Conservation (phyloP, 2,797 vertebrate genomes). For the Mormyrops attenuatus region DNA sequence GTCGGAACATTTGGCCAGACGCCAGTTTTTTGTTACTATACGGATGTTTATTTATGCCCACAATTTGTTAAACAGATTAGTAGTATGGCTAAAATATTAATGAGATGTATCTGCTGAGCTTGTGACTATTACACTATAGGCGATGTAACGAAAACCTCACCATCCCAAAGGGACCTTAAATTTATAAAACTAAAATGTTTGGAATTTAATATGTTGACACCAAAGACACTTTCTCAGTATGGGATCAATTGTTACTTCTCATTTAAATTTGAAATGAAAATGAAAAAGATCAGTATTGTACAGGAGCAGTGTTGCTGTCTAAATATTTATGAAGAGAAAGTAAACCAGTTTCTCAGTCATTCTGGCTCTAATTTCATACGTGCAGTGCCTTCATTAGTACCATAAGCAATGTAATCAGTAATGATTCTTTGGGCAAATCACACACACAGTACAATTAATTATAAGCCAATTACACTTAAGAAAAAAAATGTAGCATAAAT, state of each 20-base stretch:
- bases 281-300: not conserved
- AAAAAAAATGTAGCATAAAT: not conserved
- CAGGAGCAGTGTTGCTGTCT: not conserved
- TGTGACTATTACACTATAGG: conserved; percentile 18
- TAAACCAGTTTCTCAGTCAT: not conserved
- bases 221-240: not conserved
- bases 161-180: not conserved
- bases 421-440: conserved; percentile 5
- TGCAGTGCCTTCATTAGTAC: not conserved
- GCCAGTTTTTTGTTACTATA: not conserved
- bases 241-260: not conserved
- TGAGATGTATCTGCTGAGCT: not conserved
- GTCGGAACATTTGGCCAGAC: not conserved
- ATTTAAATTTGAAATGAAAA: not conserved
- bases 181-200: not conserved
- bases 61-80: not conserved
- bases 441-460: not conserved
- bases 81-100: not conserved
- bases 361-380: not conserved
- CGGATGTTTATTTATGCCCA: not conserved
- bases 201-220: not conserved
- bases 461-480: not conserved
- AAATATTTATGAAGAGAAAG: not conserved
- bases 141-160: not conserved
- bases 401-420: not conserved